Percentiles rank a stretch among this genome's conserved stretches.
Evolutionary conservation across 2,888 invertebrate genomes (phyloP).

Genomic region (Caenorhabditis becei): DNA sequence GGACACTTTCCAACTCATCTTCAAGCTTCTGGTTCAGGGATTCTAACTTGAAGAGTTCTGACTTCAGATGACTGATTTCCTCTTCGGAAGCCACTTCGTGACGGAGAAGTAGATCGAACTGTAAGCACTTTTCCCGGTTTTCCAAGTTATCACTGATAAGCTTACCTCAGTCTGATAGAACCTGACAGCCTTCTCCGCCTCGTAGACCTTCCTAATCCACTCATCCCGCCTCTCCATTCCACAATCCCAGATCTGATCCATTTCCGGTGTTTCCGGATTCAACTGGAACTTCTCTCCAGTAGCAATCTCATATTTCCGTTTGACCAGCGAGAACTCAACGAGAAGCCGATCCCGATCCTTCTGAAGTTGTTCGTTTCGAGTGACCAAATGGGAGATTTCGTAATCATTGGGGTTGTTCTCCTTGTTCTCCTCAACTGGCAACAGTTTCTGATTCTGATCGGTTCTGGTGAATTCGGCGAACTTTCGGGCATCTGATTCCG

Average conservation of each 20-base stretch:
- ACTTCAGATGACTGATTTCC: conserved; percentile 6
- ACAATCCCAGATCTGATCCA: conserved; percentile 55
- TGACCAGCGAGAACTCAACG: conserved; percentile 64
- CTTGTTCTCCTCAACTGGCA: no score
- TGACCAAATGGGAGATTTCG: conserved; percentile 8
- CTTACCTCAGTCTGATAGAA: conserved; percentile 74
- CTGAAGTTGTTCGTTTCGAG: conserved; percentile 40
- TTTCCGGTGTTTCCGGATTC: conserved; percentile 11
- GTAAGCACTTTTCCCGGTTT: conserved; percentile 23
- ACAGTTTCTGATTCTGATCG: not conserved
- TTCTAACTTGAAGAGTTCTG: not conserved
- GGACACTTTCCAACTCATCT: conserved; percentile 87
- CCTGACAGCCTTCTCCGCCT: conserved; percentile 64
- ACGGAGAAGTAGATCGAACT: conserved; percentile 48
- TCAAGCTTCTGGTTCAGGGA: conserved; percentile 79
- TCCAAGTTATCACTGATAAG: not conserved
- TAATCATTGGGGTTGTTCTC: not conserved
- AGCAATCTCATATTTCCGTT: conserved; percentile 45
- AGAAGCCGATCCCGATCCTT: conserved; percentile 62
- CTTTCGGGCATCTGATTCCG: not conserved
- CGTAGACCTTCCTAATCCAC: conserved; percentile 58
- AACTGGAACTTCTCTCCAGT: conserved; percentile 18
- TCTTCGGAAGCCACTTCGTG: conserved; percentile 31
- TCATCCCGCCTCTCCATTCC: conserved; percentile 63
- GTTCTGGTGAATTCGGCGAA: not conserved